Conservation (phyloP, 1,140 invertebrate genomes). For the Neotoxoptera formosana region DNA sequence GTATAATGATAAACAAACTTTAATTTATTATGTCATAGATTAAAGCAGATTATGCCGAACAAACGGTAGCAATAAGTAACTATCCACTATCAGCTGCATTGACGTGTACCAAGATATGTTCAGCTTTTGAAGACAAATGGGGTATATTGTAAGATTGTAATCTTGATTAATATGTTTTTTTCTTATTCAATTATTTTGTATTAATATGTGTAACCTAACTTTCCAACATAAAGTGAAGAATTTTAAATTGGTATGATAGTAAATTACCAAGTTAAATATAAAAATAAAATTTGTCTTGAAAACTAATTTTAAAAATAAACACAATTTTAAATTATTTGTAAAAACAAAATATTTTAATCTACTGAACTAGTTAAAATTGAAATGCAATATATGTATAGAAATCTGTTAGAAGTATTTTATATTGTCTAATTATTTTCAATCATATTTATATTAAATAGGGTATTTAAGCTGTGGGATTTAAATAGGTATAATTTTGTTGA, state of each 20-base stretch:
- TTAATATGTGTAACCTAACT: background rate
- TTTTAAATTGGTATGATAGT: background rate
- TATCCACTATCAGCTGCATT: slow-evolving; percentile 96
- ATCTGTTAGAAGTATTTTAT: too few relatives aligned
- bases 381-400: too few relatives aligned
- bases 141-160: slow-evolving; percentile 71
- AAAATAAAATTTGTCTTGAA: too few relatives aligned
- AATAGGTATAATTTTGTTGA: too few relatives aligned
- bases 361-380: background rate
- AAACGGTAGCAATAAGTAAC: slow-evolving; percentile 90
- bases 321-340: background rate
- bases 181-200: background rate
- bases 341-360: background rate
- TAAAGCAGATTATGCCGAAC: slow-evolving; percentile 89
- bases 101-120: slow-evolving; percentile 95
- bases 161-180: background rate
- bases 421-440: too few relatives aligned
- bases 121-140: slow-evolving; percentile 97
- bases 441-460: too few relatives aligned
- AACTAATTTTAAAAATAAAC: background rate
- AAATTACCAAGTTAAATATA: too few relatives aligned
- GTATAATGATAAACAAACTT: background rate
- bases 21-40: slow-evolving; percentile 67
- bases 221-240: background rate
- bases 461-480: too few relatives aligned